These are phyloP conservation scores for Rhea pennata DNA, from an alignment of 2,113 vertebrate species.

Conservation along the genomic window DNA sequence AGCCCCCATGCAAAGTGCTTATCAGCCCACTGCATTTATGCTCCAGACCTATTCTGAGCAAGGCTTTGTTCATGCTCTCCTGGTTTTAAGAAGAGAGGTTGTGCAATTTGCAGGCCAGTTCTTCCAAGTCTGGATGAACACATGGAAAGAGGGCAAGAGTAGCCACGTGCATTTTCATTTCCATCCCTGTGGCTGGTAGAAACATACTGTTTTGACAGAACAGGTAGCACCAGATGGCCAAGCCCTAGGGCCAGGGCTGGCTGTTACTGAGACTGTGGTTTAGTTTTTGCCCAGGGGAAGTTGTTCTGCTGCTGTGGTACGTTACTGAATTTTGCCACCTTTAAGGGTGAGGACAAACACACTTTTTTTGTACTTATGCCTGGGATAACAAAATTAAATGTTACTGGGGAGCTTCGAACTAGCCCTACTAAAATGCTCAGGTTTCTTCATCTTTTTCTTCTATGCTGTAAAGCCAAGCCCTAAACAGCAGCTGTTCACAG, in stretches of 20 bases:
- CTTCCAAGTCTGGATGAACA: background rate
- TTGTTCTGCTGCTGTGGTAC: background rate
- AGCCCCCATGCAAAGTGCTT: background rate
- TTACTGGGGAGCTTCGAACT: background rate
- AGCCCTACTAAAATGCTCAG: background rate
- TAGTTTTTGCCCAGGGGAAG: background rate
- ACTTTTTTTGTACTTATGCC: background rate
- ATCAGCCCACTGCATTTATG: background rate
- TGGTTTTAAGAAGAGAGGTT: background rate
- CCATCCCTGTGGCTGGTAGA: background rate
- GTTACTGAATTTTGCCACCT: background rate
- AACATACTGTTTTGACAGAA: background rate
- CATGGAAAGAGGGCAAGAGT: background rate
- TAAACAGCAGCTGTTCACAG: background rate
- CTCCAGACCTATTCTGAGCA: background rate
- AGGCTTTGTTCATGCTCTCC: background rate
- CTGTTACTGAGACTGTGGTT: background rate
- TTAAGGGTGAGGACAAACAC: background rate
- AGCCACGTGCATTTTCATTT: rapidly evolving
- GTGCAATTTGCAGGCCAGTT: background rate
- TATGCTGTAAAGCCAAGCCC: background rate
- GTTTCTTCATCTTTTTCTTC: background rate
- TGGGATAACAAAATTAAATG: background rate
- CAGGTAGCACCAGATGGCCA: background rate
- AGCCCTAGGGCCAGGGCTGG: background rate